A percentile compares a stretch with the other conserved stretches of the same genome.
phyloP scores from a whole-genome alignment of 2,113 vertebrate genomes.

The Labeo catla region DNA sequence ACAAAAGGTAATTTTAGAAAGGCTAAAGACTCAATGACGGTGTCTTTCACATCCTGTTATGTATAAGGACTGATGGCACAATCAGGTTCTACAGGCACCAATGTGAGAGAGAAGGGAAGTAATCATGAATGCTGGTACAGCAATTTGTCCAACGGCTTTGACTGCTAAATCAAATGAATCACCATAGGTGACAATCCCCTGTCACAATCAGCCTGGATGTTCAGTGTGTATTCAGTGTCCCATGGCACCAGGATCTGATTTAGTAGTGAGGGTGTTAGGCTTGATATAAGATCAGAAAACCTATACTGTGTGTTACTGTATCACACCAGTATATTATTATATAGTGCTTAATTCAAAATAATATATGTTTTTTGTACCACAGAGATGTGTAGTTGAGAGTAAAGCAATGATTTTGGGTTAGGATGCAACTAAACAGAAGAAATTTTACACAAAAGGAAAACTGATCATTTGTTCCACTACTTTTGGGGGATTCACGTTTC shows the following conservation, averaged over 20 bases:
- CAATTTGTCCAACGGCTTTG: slow-evolving; percentile 41
- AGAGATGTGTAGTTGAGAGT: no score
- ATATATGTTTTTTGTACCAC: no score
- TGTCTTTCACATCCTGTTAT: slow-evolving; percentile 22
- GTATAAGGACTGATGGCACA: slow-evolving; percentile 57
- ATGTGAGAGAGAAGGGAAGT: slow-evolving; percentile 57
- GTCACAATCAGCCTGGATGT: slow-evolving; percentile 5
- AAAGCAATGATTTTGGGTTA: no score
- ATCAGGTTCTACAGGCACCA: slow-evolving; percentile 29
- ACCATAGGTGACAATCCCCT: slow-evolving; percentile 42
- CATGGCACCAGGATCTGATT: neutral
- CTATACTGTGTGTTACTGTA: no score
- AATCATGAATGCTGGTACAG: slow-evolving; percentile 62
- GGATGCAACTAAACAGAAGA: no score
- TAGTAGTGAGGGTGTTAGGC: neutral
- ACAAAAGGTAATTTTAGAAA: slow-evolving; percentile 34
- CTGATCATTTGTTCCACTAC: no score
- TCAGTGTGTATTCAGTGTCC: neutral
- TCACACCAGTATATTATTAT: no score
- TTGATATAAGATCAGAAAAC: no score
- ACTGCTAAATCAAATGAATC: slow-evolving; percentile 62
- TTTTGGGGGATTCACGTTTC: no score
- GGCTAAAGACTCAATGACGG: slow-evolving; percentile 31
- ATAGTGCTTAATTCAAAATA: no score
- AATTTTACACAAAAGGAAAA: no score